phyloP scores from a whole-genome alignment of 1,140 invertebrate genomes.

The Bathynomus jamesi region DNA sequence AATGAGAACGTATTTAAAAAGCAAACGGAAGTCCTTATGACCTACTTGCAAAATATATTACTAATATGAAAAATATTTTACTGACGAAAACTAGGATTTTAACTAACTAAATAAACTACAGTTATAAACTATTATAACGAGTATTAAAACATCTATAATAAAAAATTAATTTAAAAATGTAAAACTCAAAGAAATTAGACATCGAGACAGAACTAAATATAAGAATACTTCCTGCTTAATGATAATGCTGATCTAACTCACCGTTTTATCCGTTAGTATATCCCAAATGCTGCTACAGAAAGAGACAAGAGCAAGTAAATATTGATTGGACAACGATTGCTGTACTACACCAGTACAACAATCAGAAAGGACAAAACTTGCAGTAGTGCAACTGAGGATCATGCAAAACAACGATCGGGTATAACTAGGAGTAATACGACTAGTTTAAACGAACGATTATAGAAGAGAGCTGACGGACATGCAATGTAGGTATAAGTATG shows the following conservation, averaged over 20 bases:
- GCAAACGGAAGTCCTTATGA: too few relatives aligned
- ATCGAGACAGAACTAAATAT: too few relatives aligned
- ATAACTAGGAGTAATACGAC: background rate
- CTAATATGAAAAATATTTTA: too few relatives aligned
- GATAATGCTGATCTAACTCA: constrained; percentile 37
- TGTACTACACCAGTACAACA: constrained; percentile 38
- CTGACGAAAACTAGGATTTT: too few relatives aligned
- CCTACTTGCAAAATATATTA: too few relatives aligned
- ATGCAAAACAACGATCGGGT: background rate
- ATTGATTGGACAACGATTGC: constrained; percentile 37
- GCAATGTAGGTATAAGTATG: background rate
- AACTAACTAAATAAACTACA: too few relatives aligned
- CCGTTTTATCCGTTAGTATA: constrained; percentile 41
- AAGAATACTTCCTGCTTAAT: too few relatives aligned
- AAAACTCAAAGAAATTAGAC: too few relatives aligned
- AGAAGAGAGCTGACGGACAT: background rate
- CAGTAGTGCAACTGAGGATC: background rate
- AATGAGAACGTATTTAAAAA: too few relatives aligned
- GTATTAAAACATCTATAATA: too few relatives aligned
- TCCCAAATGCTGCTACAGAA: constrained; percentile 41
- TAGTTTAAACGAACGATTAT: background rate
- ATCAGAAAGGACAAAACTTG: constrained; percentile 16
- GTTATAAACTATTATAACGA: too few relatives aligned
- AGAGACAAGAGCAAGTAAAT: constrained; percentile 38
- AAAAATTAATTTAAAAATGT: too few relatives aligned